Percentiles rank a stretch among this genome's conserved stretches.
Conservation (phyloP, 30 jellyfish, hydroid and myxozoan species). For the Clytia hemisphaerica region DNA sequence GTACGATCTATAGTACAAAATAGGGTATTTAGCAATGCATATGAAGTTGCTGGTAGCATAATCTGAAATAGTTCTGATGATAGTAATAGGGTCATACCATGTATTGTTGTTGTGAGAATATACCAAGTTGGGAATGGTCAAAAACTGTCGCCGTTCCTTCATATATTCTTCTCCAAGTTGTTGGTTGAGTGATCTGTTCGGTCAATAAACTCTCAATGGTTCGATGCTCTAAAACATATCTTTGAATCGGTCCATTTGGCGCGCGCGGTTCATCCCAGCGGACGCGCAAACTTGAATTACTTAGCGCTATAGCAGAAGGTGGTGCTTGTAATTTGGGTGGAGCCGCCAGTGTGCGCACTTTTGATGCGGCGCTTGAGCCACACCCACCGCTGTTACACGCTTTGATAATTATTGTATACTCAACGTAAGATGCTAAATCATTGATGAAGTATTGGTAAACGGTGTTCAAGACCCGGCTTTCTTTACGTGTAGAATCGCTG, state of each 20-base stretch:
- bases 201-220: constrained; percentile 56
- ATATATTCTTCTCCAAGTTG: constrained; percentile 38
- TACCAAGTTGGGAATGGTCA: constrained; percentile 63
- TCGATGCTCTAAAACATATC: constrained; percentile 35
- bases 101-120: constrained; percentile 68
- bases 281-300: constrained; percentile 60
- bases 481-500: constrained; percentile 7
- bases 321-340: constrained; percentile 71
- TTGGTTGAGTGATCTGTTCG: constrained; percentile 28
- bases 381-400: constrained; percentile 88
- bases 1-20: too few species aligned
- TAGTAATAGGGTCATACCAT: constrained; percentile 30
- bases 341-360: constrained; percentile 57
- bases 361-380: constrained; percentile 57
- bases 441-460: constrained; percentile 24
- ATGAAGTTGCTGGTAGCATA: too few species aligned
- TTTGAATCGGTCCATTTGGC: constrained; percentile 68
- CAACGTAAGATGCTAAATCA: constrained; percentile 46
- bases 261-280: constrained; percentile 61
- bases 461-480: constrained; percentile 15
- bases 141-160: constrained; percentile 31
- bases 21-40: too few species aligned
- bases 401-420: constrained; percentile 42
- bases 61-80: too few species aligned
- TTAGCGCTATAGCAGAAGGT: constrained; percentile 61